Evolutionary conservation across 2,113 vertebrate genomes (phyloP).

Genomic region (Etia nguti): DNA sequence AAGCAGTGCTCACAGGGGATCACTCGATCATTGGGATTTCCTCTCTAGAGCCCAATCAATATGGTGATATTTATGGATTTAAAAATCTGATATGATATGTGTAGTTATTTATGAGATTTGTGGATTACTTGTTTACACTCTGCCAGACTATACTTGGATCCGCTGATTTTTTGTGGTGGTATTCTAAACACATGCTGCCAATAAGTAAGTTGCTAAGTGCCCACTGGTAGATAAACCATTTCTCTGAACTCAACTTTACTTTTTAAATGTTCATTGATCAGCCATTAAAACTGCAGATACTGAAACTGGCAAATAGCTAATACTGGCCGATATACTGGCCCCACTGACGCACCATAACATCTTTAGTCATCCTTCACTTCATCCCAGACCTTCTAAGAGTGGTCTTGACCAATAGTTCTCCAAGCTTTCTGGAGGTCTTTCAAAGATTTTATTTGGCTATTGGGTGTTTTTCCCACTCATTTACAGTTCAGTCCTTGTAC

Average conservation of each 20-base stretch:
- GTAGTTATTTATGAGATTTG: neutral
- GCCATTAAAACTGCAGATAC: neutral
- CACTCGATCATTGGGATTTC: neutral
- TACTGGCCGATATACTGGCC: neutral
- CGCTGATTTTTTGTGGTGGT: neutral
- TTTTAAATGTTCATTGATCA: neutral
- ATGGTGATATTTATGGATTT: neutral
- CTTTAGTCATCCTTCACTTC: neutral
- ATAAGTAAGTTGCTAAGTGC: neutral
- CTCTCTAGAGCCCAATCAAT: neutral
- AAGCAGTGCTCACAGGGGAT: neutral
- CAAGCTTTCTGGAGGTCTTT: neutral
- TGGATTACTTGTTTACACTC: neutral
- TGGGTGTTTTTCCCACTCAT: neutral
- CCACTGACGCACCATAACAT: neutral
- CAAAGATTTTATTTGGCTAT: rapidly evolving
- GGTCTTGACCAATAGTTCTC: neutral
- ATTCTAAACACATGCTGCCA: neutral
- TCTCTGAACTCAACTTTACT: neutral
- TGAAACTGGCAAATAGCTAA: neutral
- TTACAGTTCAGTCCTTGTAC: neutral
- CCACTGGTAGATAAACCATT: too few relatives aligned
- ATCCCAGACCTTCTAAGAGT: neutral
- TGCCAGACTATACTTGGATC: neutral
- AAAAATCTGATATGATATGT: neutral